phyloP scores from a whole-genome alignment of 2,113 vertebrate genomes.

The Micronycteris hirsuta region DNA sequence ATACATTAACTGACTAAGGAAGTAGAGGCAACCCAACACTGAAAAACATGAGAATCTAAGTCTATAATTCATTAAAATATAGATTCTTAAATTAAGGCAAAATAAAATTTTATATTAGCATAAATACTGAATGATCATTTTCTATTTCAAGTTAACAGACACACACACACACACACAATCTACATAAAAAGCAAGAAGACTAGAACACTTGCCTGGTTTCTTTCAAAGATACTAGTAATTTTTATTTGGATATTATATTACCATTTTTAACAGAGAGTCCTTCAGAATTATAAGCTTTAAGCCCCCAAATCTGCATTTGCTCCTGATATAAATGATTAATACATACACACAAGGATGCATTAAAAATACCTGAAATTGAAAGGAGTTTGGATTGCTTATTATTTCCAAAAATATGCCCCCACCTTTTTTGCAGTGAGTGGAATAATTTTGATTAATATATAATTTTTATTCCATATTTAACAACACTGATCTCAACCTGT shows the following conservation, averaged over 20 bases:
- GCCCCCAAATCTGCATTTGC: background rate
- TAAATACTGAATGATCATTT: background rate
- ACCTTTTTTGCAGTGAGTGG: background rate
- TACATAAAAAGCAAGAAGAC: background rate
- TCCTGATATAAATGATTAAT: background rate
- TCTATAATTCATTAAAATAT: conserved; percentile 2
- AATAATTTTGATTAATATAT: background rate
- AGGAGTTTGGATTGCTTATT: background rate
- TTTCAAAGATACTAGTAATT: background rate
- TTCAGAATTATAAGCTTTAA: background rate
- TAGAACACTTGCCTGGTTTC: background rate
- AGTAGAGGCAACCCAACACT: background rate
- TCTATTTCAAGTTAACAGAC: background rate
- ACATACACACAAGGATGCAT: background rate
- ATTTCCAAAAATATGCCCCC: background rate
- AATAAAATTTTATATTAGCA: background rate
- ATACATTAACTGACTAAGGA: background rate
- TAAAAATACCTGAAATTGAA: background rate
- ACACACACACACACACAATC: background rate
- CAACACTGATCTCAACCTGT: background rate
- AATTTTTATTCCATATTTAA: conserved; percentile 20
- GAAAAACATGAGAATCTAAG: background rate
- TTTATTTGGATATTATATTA: background rate
- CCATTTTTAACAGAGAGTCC: background rate
- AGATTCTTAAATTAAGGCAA: background rate